Conservation (phyloP, 2,797 vertebrate species). For the Parauchenoglanis ngamensis region DNA sequence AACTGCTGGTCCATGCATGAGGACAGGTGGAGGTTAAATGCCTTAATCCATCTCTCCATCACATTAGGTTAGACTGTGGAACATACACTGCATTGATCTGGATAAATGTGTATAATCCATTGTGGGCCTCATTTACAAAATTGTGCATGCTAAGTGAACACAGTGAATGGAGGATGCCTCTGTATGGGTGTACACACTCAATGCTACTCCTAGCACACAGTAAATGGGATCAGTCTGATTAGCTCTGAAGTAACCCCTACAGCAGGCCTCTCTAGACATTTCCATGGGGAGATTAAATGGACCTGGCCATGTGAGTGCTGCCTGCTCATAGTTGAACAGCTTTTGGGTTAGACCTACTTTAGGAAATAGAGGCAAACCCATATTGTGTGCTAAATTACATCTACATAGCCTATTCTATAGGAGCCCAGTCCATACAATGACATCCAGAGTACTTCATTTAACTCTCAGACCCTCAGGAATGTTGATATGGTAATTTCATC, state of each 20-base stretch:
- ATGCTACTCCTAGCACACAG: conserved; percentile 61
- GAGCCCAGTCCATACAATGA: not conserved
- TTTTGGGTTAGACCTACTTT: conserved; percentile 68
- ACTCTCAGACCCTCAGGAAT: not conserved
- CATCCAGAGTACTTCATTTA: conserved; percentile 19
- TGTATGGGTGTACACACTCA: conserved; percentile 42
- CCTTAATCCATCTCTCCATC: conserved; percentile 41
- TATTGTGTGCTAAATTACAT: not conserved
- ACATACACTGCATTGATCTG: conserved; percentile 62
- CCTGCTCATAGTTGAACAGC: conserved; percentile 68
- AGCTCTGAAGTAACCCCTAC: conserved; percentile 67
- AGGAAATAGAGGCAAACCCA: conserved; percentile 60
- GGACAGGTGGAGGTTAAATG: conserved; percentile 50
- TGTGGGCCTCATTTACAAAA: conserved; percentile 60
- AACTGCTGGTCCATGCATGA: conserved; percentile 27
- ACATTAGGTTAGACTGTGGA: conserved; percentile 57
- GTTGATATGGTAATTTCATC: conserved; percentile 14
- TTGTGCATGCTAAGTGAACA: conserved; percentile 52
- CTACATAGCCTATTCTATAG: conserved; percentile 7
- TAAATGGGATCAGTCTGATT: conserved; percentile 70
- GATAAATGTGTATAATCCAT: conserved; percentile 55
- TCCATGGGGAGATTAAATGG: conserved; percentile 74
- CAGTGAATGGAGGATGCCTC: conserved; percentile 33
- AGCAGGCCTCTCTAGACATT: conserved; percentile 63
- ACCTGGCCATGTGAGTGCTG: conserved; percentile 65